phyloP scores from a whole-genome alignment of 2,888 invertebrate species.

The Stramonita haemastoma region DNA sequence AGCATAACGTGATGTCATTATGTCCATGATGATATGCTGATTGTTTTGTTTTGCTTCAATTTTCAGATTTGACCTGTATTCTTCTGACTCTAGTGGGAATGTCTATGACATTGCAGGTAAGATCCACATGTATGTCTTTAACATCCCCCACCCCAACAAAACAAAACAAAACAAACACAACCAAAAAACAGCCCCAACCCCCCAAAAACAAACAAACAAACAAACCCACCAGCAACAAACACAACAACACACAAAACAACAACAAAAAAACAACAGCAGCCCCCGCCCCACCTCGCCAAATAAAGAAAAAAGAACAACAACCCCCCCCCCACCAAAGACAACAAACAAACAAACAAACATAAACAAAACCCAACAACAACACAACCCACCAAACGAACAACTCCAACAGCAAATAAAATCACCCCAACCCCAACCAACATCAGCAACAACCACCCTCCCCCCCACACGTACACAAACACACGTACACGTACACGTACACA shows the following conservation, averaged over 20 bases:
- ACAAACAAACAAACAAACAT: too few species aligned
- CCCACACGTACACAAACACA: background rate
- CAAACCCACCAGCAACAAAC: too few species aligned
- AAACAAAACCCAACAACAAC: too few species aligned
- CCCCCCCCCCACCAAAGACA: too few species aligned
- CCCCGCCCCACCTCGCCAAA: too few species aligned
- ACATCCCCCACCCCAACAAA: background rate
- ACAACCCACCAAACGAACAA: too few species aligned
- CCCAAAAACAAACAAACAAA: background rate
- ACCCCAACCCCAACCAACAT: background rate
- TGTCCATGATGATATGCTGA: background rate
- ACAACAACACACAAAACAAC: background rate
- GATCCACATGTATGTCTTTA: background rate
- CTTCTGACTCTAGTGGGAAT: background rate
- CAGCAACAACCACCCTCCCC: background rate
- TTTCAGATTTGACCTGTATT: background rate
- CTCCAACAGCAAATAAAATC: too few species aligned
- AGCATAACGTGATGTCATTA: background rate
- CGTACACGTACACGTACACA: background rate
- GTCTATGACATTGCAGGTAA: conserved; percentile 4
- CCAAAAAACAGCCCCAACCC: too few species aligned
- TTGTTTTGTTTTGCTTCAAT: background rate
- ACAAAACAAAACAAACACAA: background rate
- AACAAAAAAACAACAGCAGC: too few species aligned
- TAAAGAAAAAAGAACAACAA: too few species aligned